Base-by-base conservation (phyloP, 2,113 vertebrate genomes). In the Opisthocomus hoazin region DNA sequence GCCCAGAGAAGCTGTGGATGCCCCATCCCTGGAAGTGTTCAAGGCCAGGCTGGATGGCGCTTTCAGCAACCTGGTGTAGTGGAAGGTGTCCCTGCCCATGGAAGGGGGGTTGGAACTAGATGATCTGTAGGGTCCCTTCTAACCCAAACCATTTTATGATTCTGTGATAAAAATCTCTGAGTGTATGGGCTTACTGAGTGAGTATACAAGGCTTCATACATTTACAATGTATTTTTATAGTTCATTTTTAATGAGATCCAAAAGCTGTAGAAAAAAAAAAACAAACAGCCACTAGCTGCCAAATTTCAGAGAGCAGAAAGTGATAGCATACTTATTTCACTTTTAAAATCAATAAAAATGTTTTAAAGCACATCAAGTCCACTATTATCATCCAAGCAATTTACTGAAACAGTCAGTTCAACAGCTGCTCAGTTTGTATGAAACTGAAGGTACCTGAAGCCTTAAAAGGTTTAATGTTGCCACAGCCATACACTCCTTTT, bases 401-500 rank as follows among this genome's bases (percentile, higher is more conserved):
- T 78, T 30, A 66, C 30, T 87, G 50, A 48, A 93, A 73, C 30
- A 45, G 58, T 63, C n/a, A 73, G 15, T 22, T 80, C 32, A 60
- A 7, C 1, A 1, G 56, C 18, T 51, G 12, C 41, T 79, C 21
- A 12, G 24, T 41, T 23, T 3, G 0, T 46, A 82, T 68, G 34
- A 87, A 90, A 93, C 0, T 7, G 23, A 75, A 27, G 15, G 12
- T 93, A 99, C 99, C 99, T 99, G 99, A 36, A 99, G 98, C 56
- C 99, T 97, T 7, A 99, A 98, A 69, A 99, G 98, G 83, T 99
- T 99, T 90, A 99, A 98, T 0, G 99, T 98, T 18, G 99, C 98
- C 46, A 99, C 99, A 22, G 99, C 99, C 99, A 99, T 99, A 88
- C 99, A 99, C 87, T 99, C 99, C 87, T 99, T 99, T 94, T 99